Evolutionary conservation across 1,140 invertebrate genomes (phyloP), one percentile per base, ranked within the genome.

Genomic region (Ostrea denselamellosa): DNA sequence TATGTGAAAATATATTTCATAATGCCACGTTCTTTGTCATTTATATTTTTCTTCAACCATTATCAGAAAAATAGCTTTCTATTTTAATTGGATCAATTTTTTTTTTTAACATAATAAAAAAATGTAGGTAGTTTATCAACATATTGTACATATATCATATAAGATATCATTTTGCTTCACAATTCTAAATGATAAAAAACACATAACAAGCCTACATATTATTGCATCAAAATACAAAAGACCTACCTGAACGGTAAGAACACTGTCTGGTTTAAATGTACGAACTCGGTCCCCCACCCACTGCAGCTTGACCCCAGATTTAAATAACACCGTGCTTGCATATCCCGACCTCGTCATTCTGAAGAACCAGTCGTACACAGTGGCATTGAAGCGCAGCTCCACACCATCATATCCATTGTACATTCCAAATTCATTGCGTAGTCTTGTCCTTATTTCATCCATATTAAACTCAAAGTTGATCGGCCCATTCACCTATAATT

Each of bases 221-320:
- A 44, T 44, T 44, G 5, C 34, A 44, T 5, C 34, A 44, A 44
- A 1, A 44, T 5, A 44, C 5, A 44, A 44, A 44, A 44, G 5
- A 44, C 14, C 51, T 88, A 92, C 90, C 96, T 97, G 96, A 94
- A 97, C 97, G 94, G 96, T 96, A 92, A 98, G 97, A 0, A 98
- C 97, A 97, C 99, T 98, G 1, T 97, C 95, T 0, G 98, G 98
- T 94, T 99, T 99, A 94, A 99, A 99, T 14, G 99, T 97, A 95
- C 99, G 97, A 5, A 98, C 97, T 0, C 96, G 96, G 44, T 97
- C 97, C 0, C 98, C 98, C 0, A 99, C 95, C 94, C 99, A 98
- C 58, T 96, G 95, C 0, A 99, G 95, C 86, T 96, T 96, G 12
- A 98, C 95, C 7, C 97, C 97, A 0, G 97, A 98, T 94, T 98